phyloP scores from a whole-genome alignment of 2,113 vertebrate species.

The Pleuronectes platessa region DNA sequence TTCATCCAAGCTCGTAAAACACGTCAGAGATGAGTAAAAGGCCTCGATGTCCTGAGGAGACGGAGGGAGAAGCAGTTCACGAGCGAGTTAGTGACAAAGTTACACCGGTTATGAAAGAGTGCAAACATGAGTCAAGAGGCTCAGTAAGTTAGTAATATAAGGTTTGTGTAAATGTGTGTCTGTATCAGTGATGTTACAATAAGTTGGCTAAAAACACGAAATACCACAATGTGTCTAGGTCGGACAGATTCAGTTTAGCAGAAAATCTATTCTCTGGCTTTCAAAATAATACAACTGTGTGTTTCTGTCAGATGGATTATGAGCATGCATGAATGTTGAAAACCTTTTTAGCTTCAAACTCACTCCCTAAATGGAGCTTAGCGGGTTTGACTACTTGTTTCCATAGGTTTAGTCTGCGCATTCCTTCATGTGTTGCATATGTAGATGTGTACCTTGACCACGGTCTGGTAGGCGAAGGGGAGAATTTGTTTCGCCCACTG shows the following conservation, averaged over 20 bases:
- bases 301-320: background rate
- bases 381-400: background rate
- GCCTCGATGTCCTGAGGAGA: slow-evolving; percentile 89
- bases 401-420: background rate
- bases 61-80: slow-evolving; percentile 18
- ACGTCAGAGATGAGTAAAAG: slow-evolving; percentile 88
- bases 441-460: slow-evolving; percentile 87
- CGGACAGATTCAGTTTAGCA: background rate
- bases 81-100: background rate
- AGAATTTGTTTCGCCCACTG: slow-evolving; percentile 97
- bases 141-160: background rate
- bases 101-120: background rate
- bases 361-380: background rate
- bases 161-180: background rate
- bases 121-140: background rate
- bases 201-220: background rate
- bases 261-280: background rate
- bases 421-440: background rate
- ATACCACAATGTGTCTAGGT: background rate
- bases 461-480: slow-evolving; percentile 91
- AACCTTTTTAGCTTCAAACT: no score
- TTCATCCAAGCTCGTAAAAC: slow-evolving; percentile 90
- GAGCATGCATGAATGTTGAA: background rate
- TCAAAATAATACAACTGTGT: background rate
- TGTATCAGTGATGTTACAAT: background rate